Evolutionary conservation across 2,888 invertebrate genomes (phyloP).

Genomic region (Aleiodes testaceus): DNA sequence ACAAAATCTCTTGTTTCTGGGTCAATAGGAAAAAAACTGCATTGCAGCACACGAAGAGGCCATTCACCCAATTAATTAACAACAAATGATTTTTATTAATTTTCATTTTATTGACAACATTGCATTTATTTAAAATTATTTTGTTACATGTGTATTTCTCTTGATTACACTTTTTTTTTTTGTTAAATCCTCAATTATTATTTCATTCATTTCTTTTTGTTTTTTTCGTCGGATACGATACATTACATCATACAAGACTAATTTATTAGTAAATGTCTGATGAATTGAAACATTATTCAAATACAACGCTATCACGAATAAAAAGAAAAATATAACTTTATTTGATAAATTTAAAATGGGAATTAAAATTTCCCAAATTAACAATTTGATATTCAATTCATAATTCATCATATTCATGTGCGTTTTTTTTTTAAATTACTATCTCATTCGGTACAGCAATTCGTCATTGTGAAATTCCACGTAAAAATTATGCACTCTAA

Average conservation of each 20-base stretch:
- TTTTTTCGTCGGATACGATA: slow-evolving; percentile 48
- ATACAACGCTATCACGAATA: slow-evolving; percentile 35
- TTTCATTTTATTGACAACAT: slow-evolving; percentile 72
- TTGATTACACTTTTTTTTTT: slow-evolving; percentile 65
- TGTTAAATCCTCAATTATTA: background rate
- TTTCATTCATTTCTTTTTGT: background rate
- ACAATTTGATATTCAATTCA: slow-evolving; percentile 2
- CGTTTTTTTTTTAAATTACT: background rate
- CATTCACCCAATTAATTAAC: background rate
- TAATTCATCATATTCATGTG: slow-evolving; percentile 25
- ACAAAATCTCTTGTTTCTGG: background rate
- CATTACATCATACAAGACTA: slow-evolving; percentile 66
- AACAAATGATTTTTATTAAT: slow-evolving; percentile 56
- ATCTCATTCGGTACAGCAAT: slow-evolving; percentile 33
- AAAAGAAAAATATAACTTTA: slow-evolving; percentile 27
- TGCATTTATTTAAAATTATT: slow-evolving; percentile 62
- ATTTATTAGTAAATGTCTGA: slow-evolving; percentile 53
- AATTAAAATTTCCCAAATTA: slow-evolving; percentile 13
- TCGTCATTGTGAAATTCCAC: slow-evolving; percentile 17
- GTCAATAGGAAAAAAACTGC: no score
- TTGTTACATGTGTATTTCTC: slow-evolving; percentile 67
- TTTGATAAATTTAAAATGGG: background rate
- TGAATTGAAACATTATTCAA: slow-evolving; percentile 54
- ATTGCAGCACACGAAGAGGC: no score
- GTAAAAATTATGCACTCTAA: slow-evolving; percentile 7